A percentile compares a stretch with the other conserved stretches of the same genome.
Conservation (phyloP, 2,113 vertebrate species). For the Sialia sialis region DNA sequence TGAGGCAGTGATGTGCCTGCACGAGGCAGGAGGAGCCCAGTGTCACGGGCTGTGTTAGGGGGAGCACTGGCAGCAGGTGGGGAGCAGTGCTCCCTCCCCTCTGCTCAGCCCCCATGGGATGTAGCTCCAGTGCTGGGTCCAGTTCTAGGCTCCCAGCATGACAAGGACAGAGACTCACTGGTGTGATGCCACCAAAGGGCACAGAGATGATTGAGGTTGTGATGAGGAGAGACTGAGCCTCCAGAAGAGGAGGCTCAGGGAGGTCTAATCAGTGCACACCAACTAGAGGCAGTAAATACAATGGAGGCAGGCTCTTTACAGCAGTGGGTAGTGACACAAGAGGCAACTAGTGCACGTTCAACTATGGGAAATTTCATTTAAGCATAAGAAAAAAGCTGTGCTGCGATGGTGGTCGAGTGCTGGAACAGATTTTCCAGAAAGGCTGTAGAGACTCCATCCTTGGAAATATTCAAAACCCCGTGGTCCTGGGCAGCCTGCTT, state of each 20-base stretch:
- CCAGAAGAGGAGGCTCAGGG: background rate
- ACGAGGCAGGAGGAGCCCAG: too few species aligned
- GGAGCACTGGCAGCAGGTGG: background rate
- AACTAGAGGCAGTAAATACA: background rate
- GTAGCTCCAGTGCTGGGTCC: background rate
- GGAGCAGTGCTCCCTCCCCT: background rate
- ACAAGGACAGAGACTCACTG: background rate
- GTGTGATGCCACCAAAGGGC: background rate
- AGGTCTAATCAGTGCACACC: background rate
- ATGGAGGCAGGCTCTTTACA: background rate
- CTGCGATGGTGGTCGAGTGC: background rate
- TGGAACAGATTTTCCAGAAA: background rate
- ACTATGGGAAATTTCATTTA: background rate
- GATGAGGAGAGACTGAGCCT: background rate
- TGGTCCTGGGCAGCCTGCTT: background rate
- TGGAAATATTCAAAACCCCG: background rate
- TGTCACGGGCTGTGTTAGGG: background rate
- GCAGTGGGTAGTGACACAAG: fast-evolving
- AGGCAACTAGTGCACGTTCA: background rate
- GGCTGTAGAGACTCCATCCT: background rate
- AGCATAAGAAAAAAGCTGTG: background rate
- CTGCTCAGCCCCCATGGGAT: background rate
- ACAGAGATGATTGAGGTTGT: fast-evolving
- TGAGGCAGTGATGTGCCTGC: background rate
- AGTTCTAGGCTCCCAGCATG: background rate